Conservation (phyloP, 2,888 invertebrate species). For the Pandemis corylana region DNA sequence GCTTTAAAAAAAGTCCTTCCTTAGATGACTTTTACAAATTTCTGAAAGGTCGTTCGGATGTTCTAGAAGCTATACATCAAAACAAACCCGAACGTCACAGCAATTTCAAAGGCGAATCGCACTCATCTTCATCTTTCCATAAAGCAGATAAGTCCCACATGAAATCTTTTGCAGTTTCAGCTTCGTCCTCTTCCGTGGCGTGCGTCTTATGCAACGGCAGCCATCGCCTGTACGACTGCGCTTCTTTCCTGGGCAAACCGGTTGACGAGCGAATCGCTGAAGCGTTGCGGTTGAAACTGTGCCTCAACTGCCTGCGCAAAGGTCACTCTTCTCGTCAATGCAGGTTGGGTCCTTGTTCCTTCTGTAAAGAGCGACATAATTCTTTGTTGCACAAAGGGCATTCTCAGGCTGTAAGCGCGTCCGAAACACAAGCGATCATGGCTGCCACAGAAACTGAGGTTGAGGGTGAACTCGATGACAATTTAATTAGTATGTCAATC, state of each 20-base stretch:
- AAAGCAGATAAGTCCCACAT: too few relatives aligned
- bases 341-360: conserved; percentile 22
- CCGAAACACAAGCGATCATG: background rate
- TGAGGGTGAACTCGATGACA: background rate
- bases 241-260: conserved; percentile 10
- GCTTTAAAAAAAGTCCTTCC: too few relatives aligned
- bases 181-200: background rate
- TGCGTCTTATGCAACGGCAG: conserved; percentile 14
- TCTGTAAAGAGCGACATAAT: conserved; percentile 25
- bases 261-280: conserved; percentile 7
- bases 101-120: too few relatives aligned
- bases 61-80: too few relatives aligned
- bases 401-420: conserved; percentile 4
- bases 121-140: too few relatives aligned
- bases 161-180: too few relatives aligned
- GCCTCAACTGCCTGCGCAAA: conserved; percentile 23
- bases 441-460: background rate
- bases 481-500: conserved; percentile 8
- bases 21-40: too few relatives aligned
- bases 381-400: conserved; percentile 9
- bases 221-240: conserved; percentile 15
- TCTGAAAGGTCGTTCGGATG: too few relatives aligned
- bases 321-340: conserved; percentile 11
- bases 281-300: conserved; percentile 24
- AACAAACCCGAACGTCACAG: too few relatives aligned